Conservation (phyloP, 2,888 invertebrate genomes). For the Macroteleia sp. region DNA sequence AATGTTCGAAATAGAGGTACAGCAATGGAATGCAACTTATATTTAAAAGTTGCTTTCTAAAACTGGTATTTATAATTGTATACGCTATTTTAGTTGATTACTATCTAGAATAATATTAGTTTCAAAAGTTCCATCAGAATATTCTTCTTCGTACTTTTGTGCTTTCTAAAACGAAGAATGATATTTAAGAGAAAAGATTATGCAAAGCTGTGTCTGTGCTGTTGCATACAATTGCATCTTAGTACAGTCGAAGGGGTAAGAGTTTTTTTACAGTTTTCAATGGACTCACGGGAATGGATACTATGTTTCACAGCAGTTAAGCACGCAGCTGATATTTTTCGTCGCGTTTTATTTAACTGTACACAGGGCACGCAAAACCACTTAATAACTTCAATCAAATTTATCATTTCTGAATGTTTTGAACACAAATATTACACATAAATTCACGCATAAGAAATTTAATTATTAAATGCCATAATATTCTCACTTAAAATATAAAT, state of each 20-base stretch:
- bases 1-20: too few relatives aligned
- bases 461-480: too few relatives aligned
- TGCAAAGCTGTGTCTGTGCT: constrained; percentile 8
- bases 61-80: too few relatives aligned
- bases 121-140: neutral
- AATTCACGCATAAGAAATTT: too few relatives aligned
- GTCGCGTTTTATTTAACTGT: constrained; percentile 6
- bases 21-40: too few relatives aligned
- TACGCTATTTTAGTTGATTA: too few relatives aligned
- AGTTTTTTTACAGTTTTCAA: constrained; percentile 12
- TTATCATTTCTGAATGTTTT: too few relatives aligned
- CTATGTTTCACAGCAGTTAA: constrained; percentile 22
- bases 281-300: constrained; percentile 5
- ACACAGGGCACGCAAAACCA: neutral
- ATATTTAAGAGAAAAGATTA: constrained; percentile 16
- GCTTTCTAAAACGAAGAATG: neutral
- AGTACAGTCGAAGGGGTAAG: constrained; percentile 1
- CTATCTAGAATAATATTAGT: too few relatives aligned
- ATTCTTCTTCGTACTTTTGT: neutral
- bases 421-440: too few relatives aligned
- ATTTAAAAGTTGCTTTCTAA: too few relatives aligned
- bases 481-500: too few relatives aligned
- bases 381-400: too few relatives aligned
- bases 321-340: constrained; percentile 24
- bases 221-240: constrained; percentile 14